These are phyloP conservation scores for Pantherophis vulpinus DNA, from an alignment of 2,797 vertebrate species.

Conservation along the genomic window DNA sequence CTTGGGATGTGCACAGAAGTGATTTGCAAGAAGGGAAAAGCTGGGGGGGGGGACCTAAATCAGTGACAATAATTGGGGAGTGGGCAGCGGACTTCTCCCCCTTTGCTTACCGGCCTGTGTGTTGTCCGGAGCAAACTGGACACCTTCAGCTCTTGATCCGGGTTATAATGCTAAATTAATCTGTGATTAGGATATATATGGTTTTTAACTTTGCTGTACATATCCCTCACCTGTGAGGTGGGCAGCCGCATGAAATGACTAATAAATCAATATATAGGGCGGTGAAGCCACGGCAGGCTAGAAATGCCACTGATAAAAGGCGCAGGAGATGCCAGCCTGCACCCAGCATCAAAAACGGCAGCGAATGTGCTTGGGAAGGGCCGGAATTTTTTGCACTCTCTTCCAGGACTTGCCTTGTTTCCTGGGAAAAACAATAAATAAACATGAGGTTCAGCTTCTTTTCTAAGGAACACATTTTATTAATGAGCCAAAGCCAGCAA, in stretches of 20 bases:
- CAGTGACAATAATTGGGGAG: not conserved
- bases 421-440: not conserved
- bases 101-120: too few species aligned
- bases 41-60: not conserved
- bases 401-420: not conserved
- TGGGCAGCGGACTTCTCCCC: too few species aligned
- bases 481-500: not conserved
- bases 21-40: not conserved
- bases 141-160: too few species aligned
- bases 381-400: rapidly evolving
- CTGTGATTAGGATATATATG: too few species aligned
- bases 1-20: not conserved
- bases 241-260: too few species aligned
- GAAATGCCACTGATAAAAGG: not conserved
- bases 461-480: not conserved
- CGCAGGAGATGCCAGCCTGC: not conserved
- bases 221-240: too few species aligned
- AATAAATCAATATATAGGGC: not conserved
- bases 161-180: too few species aligned
- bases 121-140: too few species aligned
- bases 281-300: not conserved
- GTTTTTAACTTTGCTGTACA: too few species aligned
- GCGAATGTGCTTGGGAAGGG: not conserved
- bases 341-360: rapidly evolving
- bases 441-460: not conserved